These are phyloP conservation scores for Heloderma charlesbogerti DNA, from an alignment of 2,113 vertebrate genomes.

Conservation along the genomic window DNA sequence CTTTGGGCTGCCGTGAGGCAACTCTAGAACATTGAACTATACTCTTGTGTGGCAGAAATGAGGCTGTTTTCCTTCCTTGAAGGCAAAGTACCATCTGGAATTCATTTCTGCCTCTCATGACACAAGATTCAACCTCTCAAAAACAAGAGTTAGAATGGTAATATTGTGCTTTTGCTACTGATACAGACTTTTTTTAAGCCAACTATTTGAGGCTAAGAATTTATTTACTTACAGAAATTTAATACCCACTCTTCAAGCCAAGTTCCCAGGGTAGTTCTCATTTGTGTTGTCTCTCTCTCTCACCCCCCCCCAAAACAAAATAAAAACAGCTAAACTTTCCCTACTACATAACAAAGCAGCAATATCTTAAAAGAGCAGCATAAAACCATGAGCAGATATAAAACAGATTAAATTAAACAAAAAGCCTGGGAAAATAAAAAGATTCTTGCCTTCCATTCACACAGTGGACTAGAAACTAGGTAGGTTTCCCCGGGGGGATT, in stretches of 20 bases:
- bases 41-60: neutral
- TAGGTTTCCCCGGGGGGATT: no score
- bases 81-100: constrained; percentile 3
- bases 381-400: neutral
- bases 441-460: neutral
- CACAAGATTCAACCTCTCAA: neutral
- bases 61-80: neutral
- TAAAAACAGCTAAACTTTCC: neutral
- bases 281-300: no score
- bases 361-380: neutral
- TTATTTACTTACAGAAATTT: neutral
- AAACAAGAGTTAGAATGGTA: neutral
- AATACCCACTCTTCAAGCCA: neutral
- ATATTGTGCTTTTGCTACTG: neutral
- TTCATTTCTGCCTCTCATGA: constrained; percentile 24
- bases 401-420: neutral
- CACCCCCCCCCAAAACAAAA: no score
- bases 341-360: neutral
- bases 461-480: neutral
- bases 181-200: neutral
- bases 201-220: neutral
- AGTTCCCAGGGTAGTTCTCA: neutral
- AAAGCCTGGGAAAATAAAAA: neutral
- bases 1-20: neutral
- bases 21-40: neutral